These are phyloP conservation scores for Procapra przewalskii DNA, from an alignment of 2,113 vertebrate genomes.

Conservation along the genomic window DNA sequence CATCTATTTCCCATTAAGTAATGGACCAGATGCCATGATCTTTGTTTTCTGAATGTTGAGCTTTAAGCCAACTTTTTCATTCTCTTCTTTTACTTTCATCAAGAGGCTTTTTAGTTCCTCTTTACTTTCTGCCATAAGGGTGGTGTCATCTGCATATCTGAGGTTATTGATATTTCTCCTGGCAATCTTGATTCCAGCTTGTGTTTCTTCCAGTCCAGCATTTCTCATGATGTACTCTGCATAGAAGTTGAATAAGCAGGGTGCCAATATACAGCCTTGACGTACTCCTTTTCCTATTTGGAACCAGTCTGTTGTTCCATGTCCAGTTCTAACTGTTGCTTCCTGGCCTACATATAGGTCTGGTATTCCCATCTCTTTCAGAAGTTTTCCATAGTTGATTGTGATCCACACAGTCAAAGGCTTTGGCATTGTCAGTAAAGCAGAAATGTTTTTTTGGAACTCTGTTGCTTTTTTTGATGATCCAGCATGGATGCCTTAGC, in stretches of 20 bases:
- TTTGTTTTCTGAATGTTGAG: background rate
- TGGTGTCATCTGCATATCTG: background rate
- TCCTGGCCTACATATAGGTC: background rate
- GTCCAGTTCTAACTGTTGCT: background rate
- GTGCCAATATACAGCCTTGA: background rate
- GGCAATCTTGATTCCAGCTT: background rate
- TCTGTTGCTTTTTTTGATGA: background rate
- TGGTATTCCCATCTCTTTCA: background rate
- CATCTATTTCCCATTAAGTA: background rate
- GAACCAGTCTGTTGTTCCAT: background rate
- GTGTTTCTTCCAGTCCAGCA: background rate
- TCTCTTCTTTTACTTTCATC: background rate
- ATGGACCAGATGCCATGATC: background rate
- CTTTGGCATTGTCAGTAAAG: background rate
- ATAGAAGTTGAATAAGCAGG: background rate
- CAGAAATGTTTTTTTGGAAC: background rate
- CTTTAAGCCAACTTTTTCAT: background rate
- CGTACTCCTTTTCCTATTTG: accelerated
- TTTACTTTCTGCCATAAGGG: background rate
- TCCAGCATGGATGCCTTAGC: background rate
- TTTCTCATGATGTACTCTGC: background rate
- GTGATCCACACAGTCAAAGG: background rate
- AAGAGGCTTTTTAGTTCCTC: background rate
- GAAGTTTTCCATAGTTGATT: background rate
- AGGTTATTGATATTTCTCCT: background rate